Conservation (phyloP, 2,113 vertebrate genomes). For the Pituophis catenifer region DNA sequence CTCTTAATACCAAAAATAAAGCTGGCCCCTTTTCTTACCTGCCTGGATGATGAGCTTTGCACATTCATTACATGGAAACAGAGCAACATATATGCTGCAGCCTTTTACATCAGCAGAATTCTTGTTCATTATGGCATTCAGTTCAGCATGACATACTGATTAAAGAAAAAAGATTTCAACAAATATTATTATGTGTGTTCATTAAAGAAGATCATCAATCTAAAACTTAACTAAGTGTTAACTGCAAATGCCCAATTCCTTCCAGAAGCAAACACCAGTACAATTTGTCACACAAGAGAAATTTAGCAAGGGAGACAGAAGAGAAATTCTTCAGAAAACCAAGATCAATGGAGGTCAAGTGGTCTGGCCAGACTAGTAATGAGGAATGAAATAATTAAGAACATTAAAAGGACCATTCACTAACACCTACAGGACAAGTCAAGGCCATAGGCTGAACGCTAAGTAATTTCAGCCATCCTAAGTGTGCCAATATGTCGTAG, state of each 20-base stretch:
- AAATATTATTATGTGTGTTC: slow-evolving; percentile 36
- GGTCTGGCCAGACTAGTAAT: slow-evolving; percentile 46
- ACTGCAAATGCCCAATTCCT: slow-evolving; percentile 40
- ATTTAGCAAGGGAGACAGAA: slow-evolving; percentile 14
- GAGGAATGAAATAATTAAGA: slow-evolving; percentile 47
- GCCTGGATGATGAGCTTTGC: slow-evolving; percentile 98
- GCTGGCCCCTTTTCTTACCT: slow-evolving; percentile 72
- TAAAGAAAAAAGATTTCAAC: slow-evolving; percentile 11
- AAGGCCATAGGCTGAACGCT: slow-evolving; percentile 61
- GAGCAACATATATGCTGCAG: slow-evolving; percentile 91
- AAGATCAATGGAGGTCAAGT: slow-evolving; percentile 55
- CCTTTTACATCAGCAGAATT: slow-evolving; percentile 93
- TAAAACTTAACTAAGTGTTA: slow-evolving; percentile 50
- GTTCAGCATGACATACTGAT: slow-evolving; percentile 93
- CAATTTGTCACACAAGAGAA: slow-evolving; percentile 43
- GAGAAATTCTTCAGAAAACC: slow-evolving; percentile 43
- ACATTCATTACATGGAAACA: slow-evolving; percentile 98
- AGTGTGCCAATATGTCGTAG: slow-evolving; percentile 55
- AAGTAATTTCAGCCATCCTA: slow-evolving; percentile 50
- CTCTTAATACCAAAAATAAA: slow-evolving; percentile 48
- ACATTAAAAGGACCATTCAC: slow-evolving; percentile 47
- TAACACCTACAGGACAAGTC: slow-evolving; percentile 56
- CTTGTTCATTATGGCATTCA: slow-evolving; percentile 99
- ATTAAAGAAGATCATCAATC: slow-evolving; percentile 43
- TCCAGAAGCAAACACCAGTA: slow-evolving; percentile 53